phyloP scores from a whole-genome alignment of 1,140 invertebrate genomes.

The Pseudomyrmex flavicornis region DNA sequence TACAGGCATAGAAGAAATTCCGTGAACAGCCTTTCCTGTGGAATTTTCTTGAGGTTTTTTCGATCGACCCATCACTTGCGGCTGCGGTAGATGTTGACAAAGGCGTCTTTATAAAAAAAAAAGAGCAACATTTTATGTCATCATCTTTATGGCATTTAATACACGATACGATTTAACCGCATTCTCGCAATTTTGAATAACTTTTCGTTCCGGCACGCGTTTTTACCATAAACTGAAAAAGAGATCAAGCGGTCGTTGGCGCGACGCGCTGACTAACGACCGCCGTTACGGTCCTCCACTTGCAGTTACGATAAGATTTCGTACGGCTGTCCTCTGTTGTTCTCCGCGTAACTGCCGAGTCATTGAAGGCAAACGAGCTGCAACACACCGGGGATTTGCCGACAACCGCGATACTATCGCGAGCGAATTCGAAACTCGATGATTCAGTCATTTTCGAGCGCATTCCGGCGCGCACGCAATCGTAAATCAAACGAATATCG shows the following conservation, averaged over 20 bases:
- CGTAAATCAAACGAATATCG: conserved; percentile 58
- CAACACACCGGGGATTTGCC: conserved; percentile 51
- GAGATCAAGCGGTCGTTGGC: conserved; percentile 47
- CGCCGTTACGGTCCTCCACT: conserved; percentile 52
- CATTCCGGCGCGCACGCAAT: conserved; percentile 43
- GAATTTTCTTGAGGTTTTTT: background rate
- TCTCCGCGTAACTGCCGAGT: conserved; percentile 53
- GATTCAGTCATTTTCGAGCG: conserved; percentile 57
- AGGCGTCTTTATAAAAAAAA: background rate
- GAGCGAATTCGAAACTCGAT: conserved; percentile 59
- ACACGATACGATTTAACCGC: background rate
- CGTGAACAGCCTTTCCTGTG: background rate
- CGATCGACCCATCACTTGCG: background rate
- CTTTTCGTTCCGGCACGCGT: conserved; percentile 18
- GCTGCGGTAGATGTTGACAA: background rate
- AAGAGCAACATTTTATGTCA: no score
- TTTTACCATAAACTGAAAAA: conserved; percentile 46
- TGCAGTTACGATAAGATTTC: conserved; percentile 56
- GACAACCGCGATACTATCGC: conserved; percentile 54
- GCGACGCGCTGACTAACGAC: conserved; percentile 49
- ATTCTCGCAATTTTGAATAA: background rate
- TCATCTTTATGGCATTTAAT: background rate
- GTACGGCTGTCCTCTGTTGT: conserved; percentile 54
- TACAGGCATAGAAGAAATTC: background rate
- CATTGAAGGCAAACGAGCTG: conserved; percentile 60